Percentiles rank a stretch among this genome's conserved stretches.
Evolutionary conservation across 2,113 vertebrate genomes (phyloP).

Genomic region (Brachyhypopomus occidentalis): DNA sequence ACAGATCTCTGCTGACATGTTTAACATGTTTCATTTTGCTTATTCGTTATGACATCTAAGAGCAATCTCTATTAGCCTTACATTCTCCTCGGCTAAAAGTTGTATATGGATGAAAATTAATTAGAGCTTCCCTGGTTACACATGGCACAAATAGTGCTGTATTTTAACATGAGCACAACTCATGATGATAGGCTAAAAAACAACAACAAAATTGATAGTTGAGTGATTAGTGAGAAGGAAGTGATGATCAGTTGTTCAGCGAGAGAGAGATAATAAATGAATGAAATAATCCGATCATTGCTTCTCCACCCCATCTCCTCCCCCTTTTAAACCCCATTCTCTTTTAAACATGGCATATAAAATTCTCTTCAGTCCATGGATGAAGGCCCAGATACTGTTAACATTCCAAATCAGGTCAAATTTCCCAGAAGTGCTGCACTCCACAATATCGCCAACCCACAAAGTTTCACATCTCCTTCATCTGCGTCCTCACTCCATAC

Average conservation of each 20-base stretch:
- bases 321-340: conserved; percentile 24
- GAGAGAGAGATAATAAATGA: not conserved
- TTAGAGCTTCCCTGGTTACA: not conserved
- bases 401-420: conserved; percentile 68
- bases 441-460: conserved; percentile 31
- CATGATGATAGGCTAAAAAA: too few species aligned
- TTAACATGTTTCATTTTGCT: not conserved
- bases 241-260: too few species aligned
- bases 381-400: conserved; percentile 62
- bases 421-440: conserved; percentile 68
- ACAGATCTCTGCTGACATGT: not conserved
- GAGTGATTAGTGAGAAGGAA: too few species aligned
- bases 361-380: conserved; percentile 36
- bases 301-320: not conserved
- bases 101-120: not conserved
- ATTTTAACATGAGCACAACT: too few species aligned
- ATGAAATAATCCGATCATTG: too few species aligned
- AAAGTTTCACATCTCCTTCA: conserved; percentile 60
- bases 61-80: not conserved
- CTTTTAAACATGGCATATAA: not conserved
- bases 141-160: not conserved
- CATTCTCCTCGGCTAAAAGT: too few species aligned
- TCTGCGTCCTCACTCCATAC: conserved; percentile 53
- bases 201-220: too few species aligned
- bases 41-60: not conserved